A percentile compares a stretch with the other conserved stretches of the same genome.
phyloP scores from a whole-genome alignment of 2,113 vertebrate genomes.

The Columbina picui region DNA sequence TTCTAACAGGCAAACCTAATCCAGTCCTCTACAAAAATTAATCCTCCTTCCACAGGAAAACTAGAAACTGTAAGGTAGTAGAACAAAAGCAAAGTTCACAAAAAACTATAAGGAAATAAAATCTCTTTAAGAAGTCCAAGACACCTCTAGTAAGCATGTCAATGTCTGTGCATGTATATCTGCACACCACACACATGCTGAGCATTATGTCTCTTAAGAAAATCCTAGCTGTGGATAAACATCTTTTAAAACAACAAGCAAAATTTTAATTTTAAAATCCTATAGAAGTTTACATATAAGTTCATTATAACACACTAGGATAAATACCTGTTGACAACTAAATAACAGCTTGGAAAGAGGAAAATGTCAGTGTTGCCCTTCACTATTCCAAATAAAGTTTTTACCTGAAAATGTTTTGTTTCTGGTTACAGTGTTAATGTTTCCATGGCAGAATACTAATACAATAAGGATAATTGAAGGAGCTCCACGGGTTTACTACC shows the following conservation, averaged over 20 bases:
- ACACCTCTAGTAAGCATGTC: background rate
- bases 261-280: background rate
- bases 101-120: background rate
- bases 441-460: background rate
- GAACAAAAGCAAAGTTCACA: background rate
- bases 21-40: background rate
- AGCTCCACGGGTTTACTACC: background rate
- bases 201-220: background rate
- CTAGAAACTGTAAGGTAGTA: background rate
- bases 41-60: background rate
- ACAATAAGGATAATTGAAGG: background rate
- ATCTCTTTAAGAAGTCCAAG: background rate
- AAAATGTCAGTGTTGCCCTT: background rate
- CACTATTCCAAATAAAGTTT: background rate
- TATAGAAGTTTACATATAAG: background rate
- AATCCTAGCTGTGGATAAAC: conserved; percentile 1
- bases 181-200: background rate
- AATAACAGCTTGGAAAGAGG: background rate
- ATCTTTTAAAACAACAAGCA: background rate
- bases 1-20: background rate
- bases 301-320: background rate
- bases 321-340: background rate
- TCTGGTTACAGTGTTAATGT: background rate
- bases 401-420: background rate
- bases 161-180: background rate